Evolutionary conservation across 2,797 vertebrate species (phyloP), one percentile per base, ranked within the genome.

Genomic region (Silurus lanzhouensis): DNA sequence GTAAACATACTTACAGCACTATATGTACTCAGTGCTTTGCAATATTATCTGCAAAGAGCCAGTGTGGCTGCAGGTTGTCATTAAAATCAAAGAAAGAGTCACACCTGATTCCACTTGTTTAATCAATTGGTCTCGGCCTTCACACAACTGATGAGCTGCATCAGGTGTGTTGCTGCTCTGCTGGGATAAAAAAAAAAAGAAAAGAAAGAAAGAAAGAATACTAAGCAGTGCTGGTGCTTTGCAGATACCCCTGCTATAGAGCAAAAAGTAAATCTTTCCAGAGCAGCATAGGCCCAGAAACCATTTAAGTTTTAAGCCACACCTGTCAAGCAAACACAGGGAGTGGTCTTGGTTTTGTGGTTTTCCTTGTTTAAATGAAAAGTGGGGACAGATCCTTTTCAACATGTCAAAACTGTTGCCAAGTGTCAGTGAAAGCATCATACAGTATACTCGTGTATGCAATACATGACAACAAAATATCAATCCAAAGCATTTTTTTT

Each of bases 101-200:
- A 55, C 79, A 67, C 64, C 63, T 81, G 78, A 81, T 81, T 81
- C 78, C 61, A 52, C 78, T 66, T 67, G 79, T 68, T 67, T 81
- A 81, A 81, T 81, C 79, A 81, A 81, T 81, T 81, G 79, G 79
- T 81, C 79, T 81, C 79, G 10, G 63, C 48, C 79, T 81, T 81
- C 79, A 81, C 31, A 67, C 64, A 81, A 55, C 64, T 55, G 79
- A 81, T 81, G 63, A 81, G 63, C 64, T 81, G 79, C 79, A 81
- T 81, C 79, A 81, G 79, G 79, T 81, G 79, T 31, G 44, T 67
- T 66, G n/a, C n/a, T 66, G 79, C 63, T 67, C 31, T 46, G 25
- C 61, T 14, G 20, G 61, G 61, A 66, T 12, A 58, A 77, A 38
- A 60, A 38, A 38, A 27, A 17, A 27, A 12, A 6, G 22, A 22